phyloP scores from a whole-genome alignment of 1,140 invertebrate genomes.

The Papilio aristodemus region DNA sequence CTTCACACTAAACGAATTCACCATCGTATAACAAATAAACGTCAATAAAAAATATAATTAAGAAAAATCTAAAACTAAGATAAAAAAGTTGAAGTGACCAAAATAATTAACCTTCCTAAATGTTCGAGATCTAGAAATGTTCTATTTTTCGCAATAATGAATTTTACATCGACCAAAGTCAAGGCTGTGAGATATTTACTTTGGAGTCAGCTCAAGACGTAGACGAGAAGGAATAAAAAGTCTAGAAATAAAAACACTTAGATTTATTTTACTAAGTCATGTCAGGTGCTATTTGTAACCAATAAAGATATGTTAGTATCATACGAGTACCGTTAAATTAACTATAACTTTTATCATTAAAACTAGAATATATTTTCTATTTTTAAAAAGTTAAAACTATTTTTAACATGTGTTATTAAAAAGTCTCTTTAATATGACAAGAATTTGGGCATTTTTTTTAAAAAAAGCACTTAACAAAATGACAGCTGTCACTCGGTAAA shows the following conservation, averaged over 20 bases:
- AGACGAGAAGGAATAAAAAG: background rate
- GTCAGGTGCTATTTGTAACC: no score
- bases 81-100: background rate
- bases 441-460: background rate
- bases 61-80: background rate
- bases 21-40: no score
- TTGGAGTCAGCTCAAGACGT: conserved; percentile 12
- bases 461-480: conserved; percentile 12
- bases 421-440: background rate
- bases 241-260: background rate
- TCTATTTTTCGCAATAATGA: background rate
- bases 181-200: conserved; percentile 2
- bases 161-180: conserved; percentile 14
- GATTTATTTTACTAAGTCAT: background rate
- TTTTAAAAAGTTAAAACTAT: no score
- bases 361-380: no score
- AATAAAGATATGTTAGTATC: no score
- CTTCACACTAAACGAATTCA: no score
- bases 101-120: conserved; percentile 6
- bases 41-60: background rate
- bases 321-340: no score
- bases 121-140: background rate
- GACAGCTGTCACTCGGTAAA: conserved; percentile 7
- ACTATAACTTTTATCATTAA: no score
- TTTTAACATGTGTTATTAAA: background rate